A percentile compares a stretch with the other conserved stretches of the same genome.
Evolutionary conservation across 37 sponge, comb jelly and placozoan species (phyloP).

Genomic region (Lycopodina hypogea): DNA sequence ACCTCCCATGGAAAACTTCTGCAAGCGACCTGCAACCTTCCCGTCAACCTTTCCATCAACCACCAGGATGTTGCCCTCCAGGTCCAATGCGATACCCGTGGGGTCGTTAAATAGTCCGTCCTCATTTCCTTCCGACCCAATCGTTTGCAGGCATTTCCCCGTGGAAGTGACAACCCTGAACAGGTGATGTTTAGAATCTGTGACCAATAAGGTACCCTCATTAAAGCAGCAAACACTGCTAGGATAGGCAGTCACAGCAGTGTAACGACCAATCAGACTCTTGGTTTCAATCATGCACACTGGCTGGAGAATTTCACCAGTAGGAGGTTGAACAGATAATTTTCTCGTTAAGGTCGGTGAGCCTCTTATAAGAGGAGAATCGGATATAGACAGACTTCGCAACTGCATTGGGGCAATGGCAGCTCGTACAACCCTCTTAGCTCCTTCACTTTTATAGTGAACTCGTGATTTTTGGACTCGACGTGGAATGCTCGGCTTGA

Average conservation of each 20-base stretch:
- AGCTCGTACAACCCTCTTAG: too few species aligned
- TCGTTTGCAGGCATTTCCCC: conserved; percentile 29
- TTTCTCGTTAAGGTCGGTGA: not conserved
- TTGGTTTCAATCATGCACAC: conserved; percentile 7
- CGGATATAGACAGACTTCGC: not conserved
- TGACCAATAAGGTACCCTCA: conserved; percentile 17
- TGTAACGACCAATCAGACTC: conserved; percentile 13
- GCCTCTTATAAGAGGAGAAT: not conserved
- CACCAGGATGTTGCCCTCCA: conserved; percentile 26
- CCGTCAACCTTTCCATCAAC: conserved; percentile 17
- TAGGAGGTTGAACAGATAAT: too few species aligned
- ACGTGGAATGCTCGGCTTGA: too few species aligned
- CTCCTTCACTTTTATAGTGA: too few species aligned
- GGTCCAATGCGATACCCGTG: conserved; percentile 17
- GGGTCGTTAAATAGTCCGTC: conserved; percentile 38
- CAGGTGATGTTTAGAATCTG: conserved; percentile 14
- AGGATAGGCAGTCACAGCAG: conserved; percentile 4
- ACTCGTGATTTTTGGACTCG: too few species aligned
- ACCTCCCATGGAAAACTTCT: conserved; percentile 38
- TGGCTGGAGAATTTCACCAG: conserved; percentile 11
- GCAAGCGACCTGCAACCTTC: conserved; percentile 1
- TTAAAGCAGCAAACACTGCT: conserved; percentile 16
- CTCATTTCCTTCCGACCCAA: conserved; percentile 35
- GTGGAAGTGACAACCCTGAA: conserved; percentile 33
- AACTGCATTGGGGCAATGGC: too few species aligned